phyloP scores from a whole-genome alignment of 2,113 vertebrate species.

The Callipepla squamata region DNA sequence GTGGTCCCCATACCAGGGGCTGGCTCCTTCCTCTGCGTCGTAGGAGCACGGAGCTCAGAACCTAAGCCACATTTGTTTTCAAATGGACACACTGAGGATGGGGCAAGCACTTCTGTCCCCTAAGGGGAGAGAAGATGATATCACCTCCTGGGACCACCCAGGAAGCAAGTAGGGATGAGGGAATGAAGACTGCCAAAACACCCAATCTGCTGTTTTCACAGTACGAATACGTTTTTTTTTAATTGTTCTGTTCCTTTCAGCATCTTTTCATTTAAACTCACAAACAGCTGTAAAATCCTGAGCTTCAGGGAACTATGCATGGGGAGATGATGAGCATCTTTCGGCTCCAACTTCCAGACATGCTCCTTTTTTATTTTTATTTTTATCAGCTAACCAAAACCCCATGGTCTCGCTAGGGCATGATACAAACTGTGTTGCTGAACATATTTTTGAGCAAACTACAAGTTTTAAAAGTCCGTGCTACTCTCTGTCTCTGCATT shows the following conservation, averaged over 20 bases:
- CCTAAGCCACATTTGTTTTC: accelerated
- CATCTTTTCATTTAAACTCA: background rate
- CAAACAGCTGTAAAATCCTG: conserved; percentile 33
- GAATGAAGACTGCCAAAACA: conserved; percentile 21
- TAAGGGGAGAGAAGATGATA: accelerated
- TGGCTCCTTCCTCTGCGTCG: accelerated
- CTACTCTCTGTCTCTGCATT: conserved; percentile 36
- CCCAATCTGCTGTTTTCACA: conserved; percentile 29
- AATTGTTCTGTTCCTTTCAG: conserved; percentile 22
- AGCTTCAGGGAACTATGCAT: background rate
- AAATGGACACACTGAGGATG: background rate
- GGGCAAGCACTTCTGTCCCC: background rate
- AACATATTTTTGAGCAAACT: conserved; percentile 14
- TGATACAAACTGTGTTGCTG: conserved; percentile 19
- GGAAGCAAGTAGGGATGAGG: background rate
- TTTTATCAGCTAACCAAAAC: background rate
- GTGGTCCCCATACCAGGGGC: accelerated
- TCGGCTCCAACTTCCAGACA: conserved; percentile 14
- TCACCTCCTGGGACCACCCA: background rate
- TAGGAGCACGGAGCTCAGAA: background rate
- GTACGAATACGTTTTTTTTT: background rate
- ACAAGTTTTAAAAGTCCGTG: conserved; percentile 36
- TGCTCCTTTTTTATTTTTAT: background rate
- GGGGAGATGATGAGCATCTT: background rate
- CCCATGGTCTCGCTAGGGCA: conserved; percentile 17